phyloP scores from a whole-genome alignment of 2,888 invertebrate genomes.

The Tachina fera region DNA sequence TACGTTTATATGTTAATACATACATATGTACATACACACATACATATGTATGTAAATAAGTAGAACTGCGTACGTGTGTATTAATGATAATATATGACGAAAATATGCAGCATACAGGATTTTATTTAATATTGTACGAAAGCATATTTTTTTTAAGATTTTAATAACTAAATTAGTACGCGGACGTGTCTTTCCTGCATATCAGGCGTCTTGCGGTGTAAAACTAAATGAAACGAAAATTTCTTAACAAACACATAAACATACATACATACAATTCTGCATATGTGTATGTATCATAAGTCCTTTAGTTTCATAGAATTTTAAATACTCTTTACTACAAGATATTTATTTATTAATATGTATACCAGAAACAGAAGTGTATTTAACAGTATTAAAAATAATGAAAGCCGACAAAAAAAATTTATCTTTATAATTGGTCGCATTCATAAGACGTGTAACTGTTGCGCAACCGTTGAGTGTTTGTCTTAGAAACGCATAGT shows the following conservation, averaged over 20 bases:
- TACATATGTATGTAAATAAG: background rate
- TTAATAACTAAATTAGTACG: conserved; percentile 67
- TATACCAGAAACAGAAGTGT: no score
- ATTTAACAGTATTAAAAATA: no score
- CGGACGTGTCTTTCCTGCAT: conserved; percentile 46
- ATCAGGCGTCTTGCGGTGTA: background rate
- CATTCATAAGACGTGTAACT: no score
- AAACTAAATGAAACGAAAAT: background rate
- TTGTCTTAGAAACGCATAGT: no score
- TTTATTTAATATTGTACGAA: conserved; percentile 55
- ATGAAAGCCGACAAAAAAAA: no score
- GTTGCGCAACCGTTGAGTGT: no score
- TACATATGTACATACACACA: background rate
- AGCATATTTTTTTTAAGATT: conserved; percentile 54
- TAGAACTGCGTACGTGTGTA: conserved; percentile 13
- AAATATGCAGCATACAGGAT: conserved; percentile 9
- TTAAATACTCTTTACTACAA: background rate
- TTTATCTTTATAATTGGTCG: no score
- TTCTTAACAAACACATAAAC: no score
- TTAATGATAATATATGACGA: conserved; percentile 58
- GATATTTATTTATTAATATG: background rate
- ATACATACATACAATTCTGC: background rate
- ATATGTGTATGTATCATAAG: background rate
- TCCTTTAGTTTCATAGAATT: background rate
- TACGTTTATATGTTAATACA: no score